phyloP scores from a whole-genome alignment of 2,888 invertebrate species.

The Lasiommata megera region DNA sequence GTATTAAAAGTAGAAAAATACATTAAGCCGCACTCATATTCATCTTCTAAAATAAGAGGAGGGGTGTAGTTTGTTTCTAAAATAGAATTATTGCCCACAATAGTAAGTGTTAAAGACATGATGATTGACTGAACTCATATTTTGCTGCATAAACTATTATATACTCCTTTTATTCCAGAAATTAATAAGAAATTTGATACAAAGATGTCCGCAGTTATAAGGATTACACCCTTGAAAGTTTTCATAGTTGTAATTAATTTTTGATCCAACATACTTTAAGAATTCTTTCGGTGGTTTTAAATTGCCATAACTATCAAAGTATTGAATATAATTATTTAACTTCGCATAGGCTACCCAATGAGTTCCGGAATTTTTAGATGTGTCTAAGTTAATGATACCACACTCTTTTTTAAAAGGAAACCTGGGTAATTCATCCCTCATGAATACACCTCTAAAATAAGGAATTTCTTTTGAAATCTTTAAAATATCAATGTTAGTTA shows the following conservation, averaged over 20 bases:
- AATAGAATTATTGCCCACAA: not conserved
- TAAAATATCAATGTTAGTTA: too few species aligned
- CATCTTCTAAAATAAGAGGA: not conserved
- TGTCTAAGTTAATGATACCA: too few species aligned
- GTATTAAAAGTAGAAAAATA: not conserved
- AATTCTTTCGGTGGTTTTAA: constrained; percentile 18
- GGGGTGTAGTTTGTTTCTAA: not conserved
- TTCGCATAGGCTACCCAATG: constrained; percentile 18
- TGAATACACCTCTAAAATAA: too few species aligned
- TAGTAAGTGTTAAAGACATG: not conserved
- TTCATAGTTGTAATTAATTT: constrained; percentile 12
- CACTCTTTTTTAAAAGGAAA: too few species aligned
- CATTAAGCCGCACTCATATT: not conserved
- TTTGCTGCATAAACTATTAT: not conserved
- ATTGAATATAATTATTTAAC: constrained; percentile 14
- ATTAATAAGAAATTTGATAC: not conserved
- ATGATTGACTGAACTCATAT: not conserved
- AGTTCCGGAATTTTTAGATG: constrained; percentile 13
- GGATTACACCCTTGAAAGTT: constrained; percentile 1
- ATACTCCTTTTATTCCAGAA: not conserved
- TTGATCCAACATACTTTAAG: constrained; percentile 10
- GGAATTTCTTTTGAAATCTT: too few species aligned
- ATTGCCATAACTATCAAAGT: constrained; percentile 21
- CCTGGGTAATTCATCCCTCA: too few species aligned
- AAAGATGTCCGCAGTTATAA: not conserved